Evolutionary conservation across 2,113 vertebrate genomes (phyloP).

Genomic region (Urocolius indicus): DNA sequence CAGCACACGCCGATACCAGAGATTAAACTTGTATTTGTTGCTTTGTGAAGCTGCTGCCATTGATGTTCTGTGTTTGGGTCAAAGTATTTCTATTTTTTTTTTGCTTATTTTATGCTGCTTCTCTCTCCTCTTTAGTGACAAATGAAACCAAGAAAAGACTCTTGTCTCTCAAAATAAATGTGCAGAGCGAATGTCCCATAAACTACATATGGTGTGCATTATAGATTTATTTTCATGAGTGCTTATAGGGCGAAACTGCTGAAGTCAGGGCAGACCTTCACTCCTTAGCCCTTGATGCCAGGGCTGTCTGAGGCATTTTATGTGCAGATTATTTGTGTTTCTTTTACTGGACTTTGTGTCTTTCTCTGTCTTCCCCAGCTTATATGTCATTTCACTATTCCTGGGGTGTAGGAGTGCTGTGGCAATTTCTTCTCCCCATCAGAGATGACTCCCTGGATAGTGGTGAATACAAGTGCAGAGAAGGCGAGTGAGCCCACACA

Average conservation of each 20-base stretch:
- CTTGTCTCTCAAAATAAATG: slow-evolving; percentile 21
- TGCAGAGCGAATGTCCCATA: background rate
- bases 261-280: slow-evolving; percentile 14
- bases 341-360: background rate
- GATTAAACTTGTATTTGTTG: background rate
- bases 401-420: background rate
- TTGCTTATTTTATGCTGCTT: background rate
- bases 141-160: background rate
- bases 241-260: background rate
- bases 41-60: background rate
- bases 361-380: background rate
- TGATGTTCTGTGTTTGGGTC: background rate
- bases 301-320: background rate
- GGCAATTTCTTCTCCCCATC: background rate
- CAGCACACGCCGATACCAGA: rapidly evolving
- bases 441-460: background rate
- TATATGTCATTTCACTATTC: background rate
- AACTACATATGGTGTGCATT: background rate
- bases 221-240: background rate
- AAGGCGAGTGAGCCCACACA: background rate
- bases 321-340: background rate
- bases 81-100: background rate
- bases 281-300: background rate
- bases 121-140: background rate
- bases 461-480: background rate